Evolutionary conservation across 2,797 vertebrate genomes (phyloP).

Genomic region (Enteromius fasciolatus): DNA sequence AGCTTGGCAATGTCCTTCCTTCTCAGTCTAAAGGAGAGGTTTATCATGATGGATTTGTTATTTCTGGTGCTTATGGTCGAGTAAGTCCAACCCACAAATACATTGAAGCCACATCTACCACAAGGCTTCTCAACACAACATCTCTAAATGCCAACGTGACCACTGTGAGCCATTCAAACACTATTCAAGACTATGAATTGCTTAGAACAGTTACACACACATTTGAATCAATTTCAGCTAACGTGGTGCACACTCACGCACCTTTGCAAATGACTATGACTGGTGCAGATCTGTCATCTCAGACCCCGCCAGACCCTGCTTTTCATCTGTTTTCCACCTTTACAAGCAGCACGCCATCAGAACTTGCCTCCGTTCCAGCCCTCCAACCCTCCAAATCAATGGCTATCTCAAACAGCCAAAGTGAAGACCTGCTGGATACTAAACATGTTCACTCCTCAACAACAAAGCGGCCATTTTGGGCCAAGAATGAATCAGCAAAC

Average conservation of each 20-base stretch:
- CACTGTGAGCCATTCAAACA: not conserved
- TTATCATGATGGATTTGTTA: constrained; percentile 12
- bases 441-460: constrained; percentile 48
- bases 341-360: constrained; percentile 32
- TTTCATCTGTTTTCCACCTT: constrained; percentile 53
- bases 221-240: constrained; percentile 7
- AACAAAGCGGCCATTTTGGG: constrained; percentile 45
- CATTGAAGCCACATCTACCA: not conserved
- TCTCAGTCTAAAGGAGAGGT: constrained; percentile 31
- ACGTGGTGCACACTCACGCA: not conserved
- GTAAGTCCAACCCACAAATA: not conserved
- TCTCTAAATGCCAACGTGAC: not conserved
- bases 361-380: constrained; percentile 26
- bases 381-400: constrained; percentile 44
- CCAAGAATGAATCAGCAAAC: constrained; percentile 52
- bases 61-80: not conserved
- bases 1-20: not conserved
- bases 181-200: constrained; percentile 25
- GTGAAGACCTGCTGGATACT: constrained; percentile 39
- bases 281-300: constrained; percentile 28
- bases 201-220: not conserved
- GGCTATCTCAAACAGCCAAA: constrained; percentile 33
- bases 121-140: not conserved
- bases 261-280: constrained; percentile 29
- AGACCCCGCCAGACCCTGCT: constrained; percentile 49